Evolutionary conservation across 2,797 vertebrate species (phyloP), one percentile per base, ranked within the genome.

Genomic region (Enteromius unitaeniatus): DNA sequence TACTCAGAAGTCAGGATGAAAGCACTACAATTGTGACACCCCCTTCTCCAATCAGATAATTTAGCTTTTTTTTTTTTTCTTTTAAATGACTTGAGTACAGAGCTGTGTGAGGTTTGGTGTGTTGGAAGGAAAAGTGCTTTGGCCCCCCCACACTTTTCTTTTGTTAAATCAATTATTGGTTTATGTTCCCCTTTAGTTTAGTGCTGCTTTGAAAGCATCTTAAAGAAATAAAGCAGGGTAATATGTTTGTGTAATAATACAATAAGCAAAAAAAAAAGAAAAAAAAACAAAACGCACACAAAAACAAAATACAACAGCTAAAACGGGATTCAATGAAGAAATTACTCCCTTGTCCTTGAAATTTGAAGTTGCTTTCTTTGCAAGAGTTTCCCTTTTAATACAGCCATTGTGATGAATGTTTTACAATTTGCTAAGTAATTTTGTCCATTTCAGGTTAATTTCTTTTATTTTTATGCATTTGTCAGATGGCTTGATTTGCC

Each of bases 71-170:
- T 45, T 42, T 91, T 88, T 90, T 85, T 34, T 88, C 88, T 86
- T 88, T 91, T 87, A 79, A 92, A 91, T 88, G 94, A 93, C 91
- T 93, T 92, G 95, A 93, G 94, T 96, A 94, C 90, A 92, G 93
- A 90, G 91, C 87, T 90, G 87, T 91, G 93, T 90, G 91, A 94
- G 91, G 93, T 92, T 92, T 93, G 93, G 93, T 93, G 91, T 92
- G 92, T 93, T 90, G 90, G 92, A 94, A 93, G 88, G 90, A 93
- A 93, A 94, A 90, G 92, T 90, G 91, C 91, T 93, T 93, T 91
- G 91, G 86, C 83, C 53, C 19, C 87, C 3, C n/a, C 15, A 4
- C 45, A 55, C 14, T 95, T 95, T 92, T 91, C 93, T 89, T 88
- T 21, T 79, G 28, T 67, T 67, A 53, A 1, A 67, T 45, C 26